Evolutionary conservation across 2,113 vertebrate species (phyloP), one percentile per base, ranked within the genome.

Genomic region (Oceanodroma tethys): DNA sequence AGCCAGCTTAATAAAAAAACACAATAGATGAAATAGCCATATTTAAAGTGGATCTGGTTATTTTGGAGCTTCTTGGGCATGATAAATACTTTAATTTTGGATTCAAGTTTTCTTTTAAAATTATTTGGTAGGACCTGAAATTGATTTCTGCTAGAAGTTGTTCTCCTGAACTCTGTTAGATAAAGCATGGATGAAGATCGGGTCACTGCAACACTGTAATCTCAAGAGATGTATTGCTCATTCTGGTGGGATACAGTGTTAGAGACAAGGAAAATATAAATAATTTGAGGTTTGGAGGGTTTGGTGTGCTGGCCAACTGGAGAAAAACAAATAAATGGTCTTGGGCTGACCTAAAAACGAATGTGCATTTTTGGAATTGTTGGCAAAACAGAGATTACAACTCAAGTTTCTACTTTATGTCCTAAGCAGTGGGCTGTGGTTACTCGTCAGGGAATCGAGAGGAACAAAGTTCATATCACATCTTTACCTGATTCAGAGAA

Each of bases 81-180:
- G 27, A 85, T 62, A 97, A 86, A 90, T 68, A 73, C 25, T 86
- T 97, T 36, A 36, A 60, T 56, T 93, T 94, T 86, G 36, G 29
- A 82, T 53, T 62, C 43, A 75, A 72, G 74, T 63, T 89, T 43
- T 93, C 34, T 78, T 95, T 36, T 59, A 36, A 72, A 95, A 60
- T 68, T 73, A 87, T 80, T 87, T 88, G 32, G 48, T 91, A 76
- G 81, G 8, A 73, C 8, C 11, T 36, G 43, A 73, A 73, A 86
- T 79, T 58, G 67, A 65, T 67, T 94, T 82, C 18, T 88, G 14
- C 70, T 40, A 4, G 26, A 59, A 87, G 20, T 45, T 88, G 18
- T 71, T 83, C 81, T 52, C 43, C 29, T 79, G 81, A 94, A 40
- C 30, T 48, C 50, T n/a, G 16, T 13, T 67, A 34, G 30, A 22